Conservation (phyloP, 2,113 vertebrate species). For the Chrysochloris asiatica region DNA sequence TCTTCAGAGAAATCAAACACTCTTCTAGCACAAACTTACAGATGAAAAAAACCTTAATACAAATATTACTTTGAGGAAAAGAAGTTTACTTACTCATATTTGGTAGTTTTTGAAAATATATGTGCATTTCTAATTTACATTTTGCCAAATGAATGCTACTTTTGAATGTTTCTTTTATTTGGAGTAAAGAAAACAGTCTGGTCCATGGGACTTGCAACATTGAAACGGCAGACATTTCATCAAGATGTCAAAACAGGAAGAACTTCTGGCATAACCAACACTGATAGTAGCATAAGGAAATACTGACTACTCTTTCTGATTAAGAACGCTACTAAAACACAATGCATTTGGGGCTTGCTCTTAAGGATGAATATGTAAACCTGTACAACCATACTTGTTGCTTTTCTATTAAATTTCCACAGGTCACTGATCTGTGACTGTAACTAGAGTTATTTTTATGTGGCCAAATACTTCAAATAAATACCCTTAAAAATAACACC, state of each 20-base stretch:
- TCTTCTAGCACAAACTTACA: slow-evolving; percentile 76
- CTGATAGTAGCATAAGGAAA: slow-evolving; percentile 41
- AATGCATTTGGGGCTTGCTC: neutral
- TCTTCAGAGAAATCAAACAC: slow-evolving; percentile 76
- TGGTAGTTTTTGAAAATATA: slow-evolving; percentile 48
- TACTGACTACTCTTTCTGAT: slow-evolving; percentile 35
- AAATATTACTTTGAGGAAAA: slow-evolving; percentile 71
- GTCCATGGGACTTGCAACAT: slow-evolving; percentile 41
- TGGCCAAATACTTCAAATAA: slow-evolving; percentile 29
- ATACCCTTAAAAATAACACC: neutral
- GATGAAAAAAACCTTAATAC: slow-evolving; percentile 61
- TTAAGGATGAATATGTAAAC: neutral
- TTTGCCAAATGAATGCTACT: slow-evolving; percentile 44
- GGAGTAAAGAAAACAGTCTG: slow-evolving; percentile 35
- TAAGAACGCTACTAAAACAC: slow-evolving; percentile 9
- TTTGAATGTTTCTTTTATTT: slow-evolving; percentile 58
- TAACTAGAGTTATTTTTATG: slow-evolving; percentile 25
- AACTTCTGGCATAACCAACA: slow-evolving; percentile 49
- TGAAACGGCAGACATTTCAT: slow-evolving; percentile 61
- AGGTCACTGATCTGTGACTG: neutral
- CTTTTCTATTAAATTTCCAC: neutral
- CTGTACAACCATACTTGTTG: neutral
- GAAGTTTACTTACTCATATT: slow-evolving; percentile 54
- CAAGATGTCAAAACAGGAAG: slow-evolving; percentile 53
- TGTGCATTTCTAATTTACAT: slow-evolving; percentile 41